Base-by-base conservation (phyloP, 2,888 invertebrate species). In the Cephalotes varians region DNA sequence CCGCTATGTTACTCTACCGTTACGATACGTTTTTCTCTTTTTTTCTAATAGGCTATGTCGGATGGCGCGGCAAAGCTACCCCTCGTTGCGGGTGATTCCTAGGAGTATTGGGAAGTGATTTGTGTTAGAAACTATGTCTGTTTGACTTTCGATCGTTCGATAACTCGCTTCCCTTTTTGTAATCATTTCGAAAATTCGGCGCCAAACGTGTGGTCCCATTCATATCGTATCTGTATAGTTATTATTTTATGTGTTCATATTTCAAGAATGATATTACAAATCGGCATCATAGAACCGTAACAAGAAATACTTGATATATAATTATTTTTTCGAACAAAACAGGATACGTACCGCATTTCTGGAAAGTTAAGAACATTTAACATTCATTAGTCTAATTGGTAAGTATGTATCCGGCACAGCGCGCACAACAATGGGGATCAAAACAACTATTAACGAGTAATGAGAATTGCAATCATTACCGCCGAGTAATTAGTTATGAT, bases 1-100 rank as follows among this genome's bases (percentile, higher is more conserved):
- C 64, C 64, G 62, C 44, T 44, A 72, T 72, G 54, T 31, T 56
- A 31, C 56, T 83, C 82, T 88, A 88, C 90, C 92, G 91, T 91
- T 92, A 90, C 90, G 89, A 87, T 88, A 90, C 90, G n/a, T 89
- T 90, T 90, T 87, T 34, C 4, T 6, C 0, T 31, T 49, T 40
- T 74, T 62, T 51, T 87, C 86, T 85, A 69, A 56, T 18, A 44
- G 56, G 74, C 85, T 88, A 83, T 51, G 64, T 83, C 79, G 83
- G 65, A 84, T 67, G 37, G 60, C 47, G 83, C 62, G 51, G 47
- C 73, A 6, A 64, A 49, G 51, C 44, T 47, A 51, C 80, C 67
- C 83, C 80, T 65, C 40, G 37, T 73, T 54, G 79, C 58, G 60
- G 40, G 21, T 54, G 49, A 67, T 62, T 71, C 37, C 37, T 44